phyloP scores from a whole-genome alignment of 2,113 vertebrate species.

The Xiphophorus hellerii region DNA sequence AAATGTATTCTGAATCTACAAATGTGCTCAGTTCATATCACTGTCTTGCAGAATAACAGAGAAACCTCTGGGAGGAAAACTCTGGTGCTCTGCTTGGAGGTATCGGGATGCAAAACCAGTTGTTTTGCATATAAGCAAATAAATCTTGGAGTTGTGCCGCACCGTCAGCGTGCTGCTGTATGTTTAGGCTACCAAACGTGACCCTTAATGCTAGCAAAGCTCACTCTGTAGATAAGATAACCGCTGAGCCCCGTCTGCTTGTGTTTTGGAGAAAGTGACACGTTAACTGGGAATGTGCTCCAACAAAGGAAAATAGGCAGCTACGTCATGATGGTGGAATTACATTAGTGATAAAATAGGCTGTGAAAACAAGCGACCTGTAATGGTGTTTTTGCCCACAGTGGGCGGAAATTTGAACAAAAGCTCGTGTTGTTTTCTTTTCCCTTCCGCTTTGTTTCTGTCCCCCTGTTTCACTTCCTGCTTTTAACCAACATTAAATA shows the following conservation, averaged over 20 bases:
- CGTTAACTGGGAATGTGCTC: constrained; percentile 56
- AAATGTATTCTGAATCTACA: neutral
- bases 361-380: constrained; percentile 53
- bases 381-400: constrained; percentile 58
- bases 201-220: constrained; percentile 30
- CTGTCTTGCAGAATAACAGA: neutral
- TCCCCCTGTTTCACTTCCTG: constrained; percentile 10
- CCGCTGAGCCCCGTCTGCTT: constrained; percentile 10
- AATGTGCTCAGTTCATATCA: neutral
- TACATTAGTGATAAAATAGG: constrained; percentile 44
- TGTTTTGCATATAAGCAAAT: neutral
- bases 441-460: neutral
- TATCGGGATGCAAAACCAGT: constrained; percentile 34
- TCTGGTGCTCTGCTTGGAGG: neutral
- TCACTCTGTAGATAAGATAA: constrained; percentile 59
- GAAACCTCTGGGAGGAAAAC: neutral
- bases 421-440: neutral
- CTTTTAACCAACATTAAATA: constrained; percentile 19
- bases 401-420: constrained; percentile 26
- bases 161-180: neutral
- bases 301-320: constrained; percentile 31
- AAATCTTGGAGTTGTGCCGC: constrained; percentile 11
- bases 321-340: constrained; percentile 41
- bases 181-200: constrained; percentile 30
- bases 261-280: constrained; percentile 45